Conservation (phyloP, 2,797 vertebrate genomes). For the Phrynocephalus guinanensis region DNA sequence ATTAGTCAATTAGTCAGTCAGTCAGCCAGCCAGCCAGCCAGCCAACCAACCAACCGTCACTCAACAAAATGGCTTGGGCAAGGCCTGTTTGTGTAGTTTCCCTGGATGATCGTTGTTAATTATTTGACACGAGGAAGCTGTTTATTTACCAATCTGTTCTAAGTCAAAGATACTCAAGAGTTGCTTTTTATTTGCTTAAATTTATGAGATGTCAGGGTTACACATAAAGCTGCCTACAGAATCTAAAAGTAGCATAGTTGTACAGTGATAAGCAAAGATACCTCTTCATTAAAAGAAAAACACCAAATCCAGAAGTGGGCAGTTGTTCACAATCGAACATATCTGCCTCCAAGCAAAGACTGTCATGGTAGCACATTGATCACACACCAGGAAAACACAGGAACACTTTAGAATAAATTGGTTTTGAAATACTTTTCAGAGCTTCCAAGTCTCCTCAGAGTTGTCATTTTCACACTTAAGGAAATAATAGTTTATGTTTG, state of each 20-base stretch:
- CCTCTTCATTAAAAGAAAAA: not conserved
- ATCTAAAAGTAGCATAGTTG: not conserved
- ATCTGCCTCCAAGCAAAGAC: not conserved
- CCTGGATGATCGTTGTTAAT: not conserved
- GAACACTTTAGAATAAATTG: not conserved
- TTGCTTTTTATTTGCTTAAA: not conserved
- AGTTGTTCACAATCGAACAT: not conserved
- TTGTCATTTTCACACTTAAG: not conserved
- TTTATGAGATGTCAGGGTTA: too few relatives aligned
- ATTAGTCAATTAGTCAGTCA: too few relatives aligned
- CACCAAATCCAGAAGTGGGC: not conserved
- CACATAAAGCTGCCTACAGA: not conserved
- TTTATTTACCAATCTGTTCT: not conserved
- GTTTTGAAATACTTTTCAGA: not conserved
- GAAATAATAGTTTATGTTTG: not conserved
- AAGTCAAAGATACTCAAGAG: not conserved
- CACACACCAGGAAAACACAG: not conserved
- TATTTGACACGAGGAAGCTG: not conserved
- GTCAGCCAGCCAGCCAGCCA: too few relatives aligned
- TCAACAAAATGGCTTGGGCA: not conserved
- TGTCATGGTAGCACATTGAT: not conserved
- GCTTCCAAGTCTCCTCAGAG: not conserved
- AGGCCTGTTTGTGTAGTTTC: not conserved
- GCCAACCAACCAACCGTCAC: not conserved
- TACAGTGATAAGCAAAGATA: not conserved